A percentile compares a stretch with the other conserved stretches of the same genome.
phyloP scores from a whole-genome alignment of 1,140 invertebrate species.

The Doryteuthis pealeii region DNA sequence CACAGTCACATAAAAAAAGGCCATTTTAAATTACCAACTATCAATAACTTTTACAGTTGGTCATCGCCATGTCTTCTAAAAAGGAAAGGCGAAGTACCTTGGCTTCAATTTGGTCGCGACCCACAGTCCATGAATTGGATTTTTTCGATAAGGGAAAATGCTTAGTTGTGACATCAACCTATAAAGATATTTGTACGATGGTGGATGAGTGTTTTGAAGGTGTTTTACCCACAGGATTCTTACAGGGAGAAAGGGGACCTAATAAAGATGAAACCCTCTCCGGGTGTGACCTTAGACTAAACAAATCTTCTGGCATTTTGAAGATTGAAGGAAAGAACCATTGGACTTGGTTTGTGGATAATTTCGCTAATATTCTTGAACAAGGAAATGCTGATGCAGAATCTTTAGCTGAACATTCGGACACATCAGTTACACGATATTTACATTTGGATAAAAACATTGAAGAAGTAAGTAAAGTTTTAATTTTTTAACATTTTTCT shows the following conservation, averaged over 20 bases:
- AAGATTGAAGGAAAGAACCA: constrained; percentile 47
- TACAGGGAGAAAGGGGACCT: constrained; percentile 48
- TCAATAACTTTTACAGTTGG: too few species aligned
- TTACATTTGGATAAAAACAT: constrained; percentile 53
- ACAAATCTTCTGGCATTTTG: constrained; percentile 43
- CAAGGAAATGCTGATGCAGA: constrained; percentile 47
- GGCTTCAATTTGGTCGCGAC: constrained; percentile 48
- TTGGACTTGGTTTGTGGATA: constrained; percentile 51
- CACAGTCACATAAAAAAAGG: too few species aligned
- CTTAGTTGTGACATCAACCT: constrained; percentile 44
- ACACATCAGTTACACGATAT: constrained; percentile 50
- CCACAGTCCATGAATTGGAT: constrained; percentile 50
- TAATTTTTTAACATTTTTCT: too few species aligned
- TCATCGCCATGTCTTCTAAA: constrained; percentile 44
- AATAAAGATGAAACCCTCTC: constrained; percentile 45
- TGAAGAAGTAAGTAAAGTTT: constrained; percentile 41
- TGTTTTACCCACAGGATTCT: constrained; percentile 45
- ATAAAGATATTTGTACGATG: constrained; percentile 39
- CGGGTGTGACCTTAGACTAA: constrained; percentile 47
- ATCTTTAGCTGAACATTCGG: constrained; percentile 35
- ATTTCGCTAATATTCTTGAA: constrained; percentile 47
- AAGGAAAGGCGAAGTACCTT: constrained; percentile 45
- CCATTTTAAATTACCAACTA: too few species aligned
- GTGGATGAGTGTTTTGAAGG: constrained; percentile 47
- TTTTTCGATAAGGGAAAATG: constrained; percentile 53